Evolutionary conservation across 2,797 vertebrate species (phyloP).

Genomic region (Picus viridis): DNA sequence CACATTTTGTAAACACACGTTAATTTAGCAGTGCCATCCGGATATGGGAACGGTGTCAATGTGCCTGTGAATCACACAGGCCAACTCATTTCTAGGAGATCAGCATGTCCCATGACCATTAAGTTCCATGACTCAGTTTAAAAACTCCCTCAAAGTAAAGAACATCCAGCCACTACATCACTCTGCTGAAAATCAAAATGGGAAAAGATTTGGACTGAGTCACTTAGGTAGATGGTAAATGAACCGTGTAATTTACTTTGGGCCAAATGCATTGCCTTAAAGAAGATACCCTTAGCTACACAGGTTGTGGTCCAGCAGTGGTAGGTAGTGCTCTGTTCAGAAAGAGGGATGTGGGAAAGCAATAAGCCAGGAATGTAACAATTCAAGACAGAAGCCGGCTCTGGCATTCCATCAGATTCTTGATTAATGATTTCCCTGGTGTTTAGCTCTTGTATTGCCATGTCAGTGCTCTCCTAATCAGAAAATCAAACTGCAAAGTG

Average conservation of each 20-base stretch:
- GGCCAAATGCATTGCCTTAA: not conserved
- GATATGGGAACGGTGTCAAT: not conserved
- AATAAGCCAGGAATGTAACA: not conserved
- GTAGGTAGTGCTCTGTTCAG: not conserved
- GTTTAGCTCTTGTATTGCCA: not conserved
- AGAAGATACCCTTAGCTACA: not conserved
- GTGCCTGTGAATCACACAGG: not conserved
- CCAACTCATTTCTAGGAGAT: not conserved
- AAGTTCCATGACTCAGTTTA: not conserved
- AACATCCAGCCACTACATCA: not conserved
- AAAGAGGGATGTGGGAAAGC: not conserved
- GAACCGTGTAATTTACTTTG: constrained; percentile 38
- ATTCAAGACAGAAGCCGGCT: not conserved
- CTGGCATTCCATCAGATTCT: not conserved
- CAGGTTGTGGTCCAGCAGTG: not conserved
- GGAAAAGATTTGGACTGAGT: constrained; percentile 13
- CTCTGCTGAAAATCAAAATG: not conserved
- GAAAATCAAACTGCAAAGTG: constrained; percentile 19
- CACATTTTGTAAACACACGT: not conserved
- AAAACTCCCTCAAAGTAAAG: not conserved
- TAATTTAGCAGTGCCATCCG: not conserved
- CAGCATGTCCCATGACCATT: not conserved
- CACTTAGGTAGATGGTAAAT: constrained; percentile 54
- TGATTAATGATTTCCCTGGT: constrained; percentile 19
- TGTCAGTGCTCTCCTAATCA: constrained; percentile 10